Evolutionary conservation across 2,797 vertebrate species (phyloP).

Genomic region (Sebastes umbrosus): DNA sequence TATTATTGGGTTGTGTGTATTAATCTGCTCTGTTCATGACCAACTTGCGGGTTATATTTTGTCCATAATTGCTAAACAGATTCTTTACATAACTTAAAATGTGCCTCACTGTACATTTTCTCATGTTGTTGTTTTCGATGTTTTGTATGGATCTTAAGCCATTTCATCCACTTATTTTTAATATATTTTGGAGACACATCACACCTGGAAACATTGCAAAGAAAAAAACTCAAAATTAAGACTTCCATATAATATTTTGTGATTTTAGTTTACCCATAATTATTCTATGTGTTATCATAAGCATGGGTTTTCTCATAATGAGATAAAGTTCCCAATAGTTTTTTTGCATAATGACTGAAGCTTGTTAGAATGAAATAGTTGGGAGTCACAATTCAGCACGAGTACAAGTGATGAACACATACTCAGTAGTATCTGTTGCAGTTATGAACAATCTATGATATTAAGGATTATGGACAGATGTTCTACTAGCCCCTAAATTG

Average conservation of each 20-base stretch:
- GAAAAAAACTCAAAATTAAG: neutral
- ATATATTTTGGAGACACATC: neutral
- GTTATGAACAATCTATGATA: neutral
- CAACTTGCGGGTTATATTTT: neutral
- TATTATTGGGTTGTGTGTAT: neutral
- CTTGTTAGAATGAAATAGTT: neutral
- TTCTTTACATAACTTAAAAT: neutral
- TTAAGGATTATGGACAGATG: neutral
- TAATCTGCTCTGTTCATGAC: neutral
- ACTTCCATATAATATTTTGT: neutral
- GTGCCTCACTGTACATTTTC: neutral
- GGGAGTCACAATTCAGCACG: neutral
- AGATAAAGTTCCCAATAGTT: neutral
- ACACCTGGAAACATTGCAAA: neutral
- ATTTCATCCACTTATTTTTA: neutral
- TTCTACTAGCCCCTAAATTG: neutral
- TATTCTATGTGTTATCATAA: neutral
- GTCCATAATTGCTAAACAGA: neutral
- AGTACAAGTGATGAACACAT: neutral
- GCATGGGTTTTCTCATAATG: neutral
- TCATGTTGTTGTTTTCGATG: neutral
- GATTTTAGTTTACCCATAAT: neutral
- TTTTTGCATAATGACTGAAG: neutral
- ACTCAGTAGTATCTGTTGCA: neutral
- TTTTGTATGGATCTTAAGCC: neutral